Evolutionary conservation across 2,888 invertebrate genomes (phyloP).

Genomic region (Leistus spinibarbis): DNA sequence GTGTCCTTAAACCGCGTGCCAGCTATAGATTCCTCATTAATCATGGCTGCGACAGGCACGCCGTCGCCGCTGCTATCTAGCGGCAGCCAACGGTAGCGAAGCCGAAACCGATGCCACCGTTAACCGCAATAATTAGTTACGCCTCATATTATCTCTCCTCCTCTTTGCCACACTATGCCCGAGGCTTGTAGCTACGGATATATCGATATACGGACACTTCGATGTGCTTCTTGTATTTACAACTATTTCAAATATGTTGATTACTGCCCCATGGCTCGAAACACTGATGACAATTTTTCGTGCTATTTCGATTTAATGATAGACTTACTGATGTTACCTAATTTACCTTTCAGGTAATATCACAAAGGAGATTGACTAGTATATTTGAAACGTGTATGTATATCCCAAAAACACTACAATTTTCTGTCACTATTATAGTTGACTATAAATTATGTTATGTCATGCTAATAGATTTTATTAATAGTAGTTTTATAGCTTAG

Average conservation of each 20-base stretch:
- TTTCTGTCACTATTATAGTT: neutral
- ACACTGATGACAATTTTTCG: too few species aligned
- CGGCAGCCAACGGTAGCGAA: neutral
- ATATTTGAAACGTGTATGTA: too few species aligned
- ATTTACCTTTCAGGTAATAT: neutral
- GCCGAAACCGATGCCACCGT: neutral
- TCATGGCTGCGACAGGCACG: conserved; percentile 11
- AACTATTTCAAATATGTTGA: neutral
- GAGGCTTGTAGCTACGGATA: neutral
- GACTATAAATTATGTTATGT: neutral
- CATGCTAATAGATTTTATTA: neutral
- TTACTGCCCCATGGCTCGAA: neutral
- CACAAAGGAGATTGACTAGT: too few species aligned
- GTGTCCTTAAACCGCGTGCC: conserved; percentile 2
- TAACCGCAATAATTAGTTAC: conserved; percentile 17
- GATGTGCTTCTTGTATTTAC: neutral
- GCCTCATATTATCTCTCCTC: conserved; percentile 10
- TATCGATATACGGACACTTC: too few species aligned
- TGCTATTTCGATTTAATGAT: neutral
- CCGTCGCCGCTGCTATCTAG: neutral
- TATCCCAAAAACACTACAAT: neutral
- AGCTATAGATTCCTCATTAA: conserved; percentile 17
- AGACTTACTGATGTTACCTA: neutral
- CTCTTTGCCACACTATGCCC: neutral
- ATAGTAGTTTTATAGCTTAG: neutral